phyloP scores from a whole-genome alignment of 2,113 vertebrate genomes.

The Naja naja region DNA sequence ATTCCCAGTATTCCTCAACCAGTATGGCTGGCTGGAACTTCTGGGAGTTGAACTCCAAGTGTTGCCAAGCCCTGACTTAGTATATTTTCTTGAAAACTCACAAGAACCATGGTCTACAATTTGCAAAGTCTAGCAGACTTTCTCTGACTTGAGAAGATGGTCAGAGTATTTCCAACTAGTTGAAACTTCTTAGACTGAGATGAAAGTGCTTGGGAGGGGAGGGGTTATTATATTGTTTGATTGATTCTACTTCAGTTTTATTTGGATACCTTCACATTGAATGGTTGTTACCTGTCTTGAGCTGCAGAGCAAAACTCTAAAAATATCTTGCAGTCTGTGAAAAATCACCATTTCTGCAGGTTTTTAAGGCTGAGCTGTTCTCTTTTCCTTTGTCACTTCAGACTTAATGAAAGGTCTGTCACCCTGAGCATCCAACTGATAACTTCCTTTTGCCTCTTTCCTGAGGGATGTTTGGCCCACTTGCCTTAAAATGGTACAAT shows the following conservation, averaged over 20 bases:
- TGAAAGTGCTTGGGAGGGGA: background rate
- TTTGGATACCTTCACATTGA: background rate
- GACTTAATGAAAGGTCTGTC: background rate
- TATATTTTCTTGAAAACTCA: background rate
- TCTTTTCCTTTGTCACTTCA: background rate
- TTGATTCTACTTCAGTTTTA: background rate
- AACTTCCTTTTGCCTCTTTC: background rate
- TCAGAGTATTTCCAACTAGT: no score
- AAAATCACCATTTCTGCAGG: background rate
- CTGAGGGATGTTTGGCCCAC: background rate
- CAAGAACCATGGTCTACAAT: background rate
- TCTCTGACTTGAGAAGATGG: background rate
- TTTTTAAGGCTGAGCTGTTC: no score
- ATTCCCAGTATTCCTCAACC: background rate
- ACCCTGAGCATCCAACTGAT: background rate
- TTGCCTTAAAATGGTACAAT: background rate
- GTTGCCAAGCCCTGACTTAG: background rate
- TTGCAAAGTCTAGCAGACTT: background rate
- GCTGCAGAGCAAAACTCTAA: background rate
- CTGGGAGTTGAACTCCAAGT: background rate
- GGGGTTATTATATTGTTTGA: background rate
- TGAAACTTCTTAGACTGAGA: background rate
- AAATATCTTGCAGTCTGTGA: background rate
- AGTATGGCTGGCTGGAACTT: background rate
- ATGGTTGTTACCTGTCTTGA: background rate